A percentile compares a stretch with the other conserved stretches of the same genome.
Evolutionary conservation across 2,113 vertebrate species (phyloP).

Genomic region (Corythornis cristatus): DNA sequence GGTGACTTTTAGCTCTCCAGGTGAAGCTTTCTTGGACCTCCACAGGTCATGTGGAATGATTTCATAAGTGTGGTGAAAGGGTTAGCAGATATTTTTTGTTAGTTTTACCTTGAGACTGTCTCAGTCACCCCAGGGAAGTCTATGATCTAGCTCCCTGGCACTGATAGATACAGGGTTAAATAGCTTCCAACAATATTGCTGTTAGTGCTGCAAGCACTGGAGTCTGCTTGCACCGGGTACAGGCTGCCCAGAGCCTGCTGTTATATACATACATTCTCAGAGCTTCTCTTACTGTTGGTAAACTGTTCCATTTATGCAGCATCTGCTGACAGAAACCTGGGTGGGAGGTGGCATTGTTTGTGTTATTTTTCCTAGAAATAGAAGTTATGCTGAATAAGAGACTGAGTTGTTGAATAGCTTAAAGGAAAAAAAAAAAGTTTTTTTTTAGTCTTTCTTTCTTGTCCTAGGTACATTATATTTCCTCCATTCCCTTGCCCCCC

Average conservation of each 20-base stretch:
- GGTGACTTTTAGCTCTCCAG: background rate
- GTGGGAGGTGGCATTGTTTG: background rate
- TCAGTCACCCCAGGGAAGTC: rapidly evolving
- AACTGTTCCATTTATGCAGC: constrained; percentile 2
- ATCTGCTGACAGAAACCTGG: background rate
- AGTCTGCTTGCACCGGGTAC: background rate
- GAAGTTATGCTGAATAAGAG: constrained; percentile 35
- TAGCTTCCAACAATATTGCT: rapidly evolving
- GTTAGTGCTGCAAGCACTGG: background rate
- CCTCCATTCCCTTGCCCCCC: background rate
- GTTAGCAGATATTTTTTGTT: background rate
- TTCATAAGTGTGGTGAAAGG: background rate
- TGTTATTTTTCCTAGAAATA: constrained; percentile 36
- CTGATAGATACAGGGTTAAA: background rate
- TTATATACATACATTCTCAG: background rate
- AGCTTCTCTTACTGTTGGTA: background rate
- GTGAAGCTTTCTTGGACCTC: background rate
- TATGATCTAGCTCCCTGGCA: background rate
- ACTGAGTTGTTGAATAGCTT: constrained; percentile 20
- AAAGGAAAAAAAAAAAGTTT: background rate
- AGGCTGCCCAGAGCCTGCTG: background rate
- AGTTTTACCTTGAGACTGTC: background rate
- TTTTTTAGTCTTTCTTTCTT: constrained; percentile 50
- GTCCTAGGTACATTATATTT: background rate
- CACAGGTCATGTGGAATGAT: rapidly evolving